Percentiles rank a stretch among this genome's conserved stretches.
These are phyloP conservation scores for Eucriotettix oculatus DNA, from an alignment of 2,888 invertebrate genomes.

Conservation along the genomic window DNA sequence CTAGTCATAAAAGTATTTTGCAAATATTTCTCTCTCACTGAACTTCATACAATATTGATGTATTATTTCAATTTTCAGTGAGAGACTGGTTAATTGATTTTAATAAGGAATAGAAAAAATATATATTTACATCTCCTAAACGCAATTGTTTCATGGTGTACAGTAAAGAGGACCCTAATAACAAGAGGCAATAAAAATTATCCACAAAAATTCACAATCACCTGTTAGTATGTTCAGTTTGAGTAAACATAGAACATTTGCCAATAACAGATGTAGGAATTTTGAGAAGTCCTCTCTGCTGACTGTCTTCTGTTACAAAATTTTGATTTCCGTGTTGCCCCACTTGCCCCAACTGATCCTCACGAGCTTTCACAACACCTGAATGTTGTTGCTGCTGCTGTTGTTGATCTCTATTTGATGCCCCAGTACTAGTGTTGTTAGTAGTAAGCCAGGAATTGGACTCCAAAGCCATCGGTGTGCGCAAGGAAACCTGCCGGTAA, in stretches of 20 bases:
- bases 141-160: too few species aligned
- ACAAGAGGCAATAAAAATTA: too few species aligned
- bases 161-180: too few species aligned
- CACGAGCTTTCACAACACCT: background rate
- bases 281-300: slow-evolving; percentile 11
- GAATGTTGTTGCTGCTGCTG: slow-evolving; percentile 1
- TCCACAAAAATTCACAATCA: background rate
- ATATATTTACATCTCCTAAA: too few species aligned
- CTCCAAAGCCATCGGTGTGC: slow-evolving; percentile 12
- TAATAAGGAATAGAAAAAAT: too few species aligned
- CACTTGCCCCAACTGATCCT: background rate
- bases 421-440: slow-evolving; percentile 2
- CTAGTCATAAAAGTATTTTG: too few species aligned
- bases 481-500: slow-evolving; percentile 11
- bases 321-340: background rate
- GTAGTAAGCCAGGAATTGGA: slow-evolving; percentile 11
- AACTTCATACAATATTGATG: too few species aligned
- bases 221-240: slow-evolving; percentile 13
- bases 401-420: background rate
- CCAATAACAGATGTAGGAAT: slow-evolving; percentile 10
- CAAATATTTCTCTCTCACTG: too few species aligned
- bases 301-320: background rate
- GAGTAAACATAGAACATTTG: slow-evolving; percentile 14
- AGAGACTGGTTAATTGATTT: too few species aligned
- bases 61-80: too few species aligned